Evolutionary conservation across 1,140 invertebrate genomes (phyloP).

Genomic region (Anadara kagoshimensis): DNA sequence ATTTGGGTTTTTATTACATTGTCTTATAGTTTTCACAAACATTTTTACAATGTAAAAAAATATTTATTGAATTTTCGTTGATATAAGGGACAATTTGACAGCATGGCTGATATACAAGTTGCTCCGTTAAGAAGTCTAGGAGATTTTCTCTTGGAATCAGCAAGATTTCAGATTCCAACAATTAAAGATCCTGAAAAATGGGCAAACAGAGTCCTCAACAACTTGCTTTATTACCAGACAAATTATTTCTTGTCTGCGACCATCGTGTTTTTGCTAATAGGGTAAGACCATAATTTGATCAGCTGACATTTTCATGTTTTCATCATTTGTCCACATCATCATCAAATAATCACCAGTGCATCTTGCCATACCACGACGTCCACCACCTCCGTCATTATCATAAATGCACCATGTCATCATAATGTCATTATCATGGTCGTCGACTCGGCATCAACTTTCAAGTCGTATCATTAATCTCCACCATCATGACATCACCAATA

Average conservation of each 20-base stretch:
- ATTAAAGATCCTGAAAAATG: slow-evolving; percentile 86
- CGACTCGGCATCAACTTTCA: too few relatives aligned
- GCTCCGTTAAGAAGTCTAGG: slow-evolving; percentile 83
- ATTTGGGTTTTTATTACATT: not conserved
- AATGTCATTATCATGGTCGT: too few relatives aligned
- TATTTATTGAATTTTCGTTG: not conserved
- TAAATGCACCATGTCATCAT: too few relatives aligned
- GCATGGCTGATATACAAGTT: slow-evolving; percentile 75
- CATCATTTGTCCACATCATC: not conserved
- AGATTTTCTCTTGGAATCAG: slow-evolving; percentile 86
- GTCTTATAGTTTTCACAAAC: too few relatives aligned
- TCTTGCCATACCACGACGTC: too few relatives aligned
- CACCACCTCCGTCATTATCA: too few relatives aligned
- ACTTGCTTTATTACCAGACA: slow-evolving; percentile 91
- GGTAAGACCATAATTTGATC: slow-evolving; percentile 74
- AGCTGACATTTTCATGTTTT: not conserved
- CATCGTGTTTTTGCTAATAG: slow-evolving; percentile 82
- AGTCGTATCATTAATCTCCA: too few relatives aligned
- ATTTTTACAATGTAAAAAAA: too few relatives aligned
- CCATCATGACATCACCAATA: too few relatives aligned
- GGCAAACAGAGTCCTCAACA: slow-evolving; percentile 87
- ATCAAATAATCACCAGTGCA: too few relatives aligned
- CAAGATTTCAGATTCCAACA: slow-evolving; percentile 88
- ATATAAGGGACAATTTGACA: slow-evolving; percentile 38
- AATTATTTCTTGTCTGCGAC: slow-evolving; percentile 86